Percentiles rank a stretch among this genome's conserved stretches.
phyloP scores from a whole-genome alignment of 2,888 invertebrate genomes.

The Oscheius sp. region DNA sequence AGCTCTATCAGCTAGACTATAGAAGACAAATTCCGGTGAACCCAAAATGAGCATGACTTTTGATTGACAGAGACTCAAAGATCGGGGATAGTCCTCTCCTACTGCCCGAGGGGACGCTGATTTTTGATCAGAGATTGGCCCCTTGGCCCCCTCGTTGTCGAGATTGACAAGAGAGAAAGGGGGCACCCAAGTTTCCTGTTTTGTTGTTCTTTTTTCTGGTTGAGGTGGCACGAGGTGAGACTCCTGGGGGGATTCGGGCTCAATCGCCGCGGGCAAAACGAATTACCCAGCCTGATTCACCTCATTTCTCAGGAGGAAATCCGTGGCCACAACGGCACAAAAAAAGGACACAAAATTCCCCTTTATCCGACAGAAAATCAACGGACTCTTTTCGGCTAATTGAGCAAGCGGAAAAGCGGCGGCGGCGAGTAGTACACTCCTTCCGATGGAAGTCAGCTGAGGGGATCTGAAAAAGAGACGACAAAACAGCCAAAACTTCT shows the following conservation, averaged over 20 bases:
- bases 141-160: no score
- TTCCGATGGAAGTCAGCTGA: neutral
- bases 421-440: neutral
- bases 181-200: no score
- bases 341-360: neutral
- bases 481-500: no score
- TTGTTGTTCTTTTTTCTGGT: no score
- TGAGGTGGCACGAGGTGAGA: neutral
- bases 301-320: slow-evolving; percentile 10
- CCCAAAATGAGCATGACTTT: no score
- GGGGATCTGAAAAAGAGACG: neutral
- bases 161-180: no score
- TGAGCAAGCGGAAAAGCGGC: neutral
- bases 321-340: neutral
- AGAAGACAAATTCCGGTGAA: no score
- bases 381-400: neutral
- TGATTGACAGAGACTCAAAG: no score
- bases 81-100: no score
- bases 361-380: neutral
- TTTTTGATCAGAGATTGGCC: no score
- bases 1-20: no score
- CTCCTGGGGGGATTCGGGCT: neutral
- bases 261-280: slow-evolving; percentile 2
- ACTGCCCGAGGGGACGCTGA: no score
- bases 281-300: slow-evolving; percentile 8